Percentiles rank a stretch among this genome's conserved stretches.
Conservation (phyloP, 2,888 invertebrate species). For the Nasonia oneida region DNA sequence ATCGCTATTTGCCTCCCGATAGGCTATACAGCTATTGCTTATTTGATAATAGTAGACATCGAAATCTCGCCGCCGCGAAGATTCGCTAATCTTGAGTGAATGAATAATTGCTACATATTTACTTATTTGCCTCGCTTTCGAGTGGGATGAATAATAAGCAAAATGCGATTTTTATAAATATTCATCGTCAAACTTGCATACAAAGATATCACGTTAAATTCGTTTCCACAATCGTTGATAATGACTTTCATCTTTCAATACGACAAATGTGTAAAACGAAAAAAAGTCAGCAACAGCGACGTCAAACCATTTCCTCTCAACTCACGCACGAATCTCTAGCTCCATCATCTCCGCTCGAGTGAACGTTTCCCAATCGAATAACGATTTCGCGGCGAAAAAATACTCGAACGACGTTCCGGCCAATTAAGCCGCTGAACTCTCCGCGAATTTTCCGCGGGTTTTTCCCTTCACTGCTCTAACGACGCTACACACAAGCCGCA, state of each 20-base stretch:
- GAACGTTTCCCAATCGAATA: constrained; percentile 8
- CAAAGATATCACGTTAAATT: background rate
- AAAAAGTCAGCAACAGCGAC: background rate
- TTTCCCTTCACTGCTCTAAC: background rate
- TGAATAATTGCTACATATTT: constrained; percentile 2
- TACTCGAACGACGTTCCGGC: background rate
- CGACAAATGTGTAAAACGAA: background rate
- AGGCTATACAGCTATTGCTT: constrained; percentile 24
- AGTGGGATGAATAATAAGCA: background rate
- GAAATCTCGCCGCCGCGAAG: background rate
- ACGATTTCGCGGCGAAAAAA: background rate
- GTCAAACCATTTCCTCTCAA: background rate
- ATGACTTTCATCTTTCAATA: too few relatives aligned
- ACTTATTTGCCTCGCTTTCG: background rate
- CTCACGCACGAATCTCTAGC: background rate
- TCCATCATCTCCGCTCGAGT: background rate
- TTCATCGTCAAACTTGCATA: background rate
- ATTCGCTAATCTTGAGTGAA: constrained; percentile 3
- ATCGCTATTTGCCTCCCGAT: constrained; percentile 22
- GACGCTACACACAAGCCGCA: background rate
- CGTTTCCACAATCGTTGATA: background rate
- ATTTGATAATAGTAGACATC: constrained; percentile 23
- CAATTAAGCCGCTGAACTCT: constrained; percentile 40
- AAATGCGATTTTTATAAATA: background rate
- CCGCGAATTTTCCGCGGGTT: constrained; percentile 16